phyloP scores from a whole-genome alignment of 2,797 vertebrate species.

The Psittacula derbiana region DNA sequence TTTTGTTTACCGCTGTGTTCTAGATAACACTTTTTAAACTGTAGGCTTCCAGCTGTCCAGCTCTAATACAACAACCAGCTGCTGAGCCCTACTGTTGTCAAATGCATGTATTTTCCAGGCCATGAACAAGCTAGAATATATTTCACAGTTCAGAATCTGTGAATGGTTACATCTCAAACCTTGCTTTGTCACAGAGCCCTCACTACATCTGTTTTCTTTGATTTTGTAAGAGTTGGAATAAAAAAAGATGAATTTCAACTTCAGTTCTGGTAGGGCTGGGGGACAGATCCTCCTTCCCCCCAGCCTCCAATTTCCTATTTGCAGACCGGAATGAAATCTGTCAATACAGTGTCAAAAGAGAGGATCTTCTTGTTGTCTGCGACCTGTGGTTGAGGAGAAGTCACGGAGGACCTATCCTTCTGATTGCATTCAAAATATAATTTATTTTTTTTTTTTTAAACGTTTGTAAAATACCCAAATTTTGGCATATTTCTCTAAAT shows the following conservation, averaged over 20 bases:
- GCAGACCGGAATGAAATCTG: not conserved
- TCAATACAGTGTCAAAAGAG: not conserved
- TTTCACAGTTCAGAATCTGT: not conserved
- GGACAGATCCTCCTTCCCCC: not conserved
- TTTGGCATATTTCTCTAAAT: not conserved
- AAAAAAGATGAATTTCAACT: not conserved
- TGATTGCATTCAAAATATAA: not conserved
- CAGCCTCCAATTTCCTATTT: not conserved
- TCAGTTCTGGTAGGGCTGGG: not conserved
- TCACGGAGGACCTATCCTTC: not conserved
- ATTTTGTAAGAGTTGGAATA: not conserved
- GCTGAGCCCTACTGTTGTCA: not conserved
- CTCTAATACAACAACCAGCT: not conserved
- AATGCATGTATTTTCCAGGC: slow-evolving; percentile 39
- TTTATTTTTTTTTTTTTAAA: not conserved
- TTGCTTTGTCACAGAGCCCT: not conserved
- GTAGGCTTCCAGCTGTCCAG: not conserved
- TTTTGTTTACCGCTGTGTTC: not conserved
- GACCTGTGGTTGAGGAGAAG: not conserved
- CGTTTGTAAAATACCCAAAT: not conserved
- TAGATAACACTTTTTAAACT: not conserved
- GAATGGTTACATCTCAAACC: not conserved
- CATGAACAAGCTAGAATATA: not conserved
- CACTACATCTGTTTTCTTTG: not conserved
- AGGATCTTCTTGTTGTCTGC: not conserved